Evolutionary conservation across 2,113 vertebrate genomes (phyloP).

Genomic region (Psophia crepitans): DNA sequence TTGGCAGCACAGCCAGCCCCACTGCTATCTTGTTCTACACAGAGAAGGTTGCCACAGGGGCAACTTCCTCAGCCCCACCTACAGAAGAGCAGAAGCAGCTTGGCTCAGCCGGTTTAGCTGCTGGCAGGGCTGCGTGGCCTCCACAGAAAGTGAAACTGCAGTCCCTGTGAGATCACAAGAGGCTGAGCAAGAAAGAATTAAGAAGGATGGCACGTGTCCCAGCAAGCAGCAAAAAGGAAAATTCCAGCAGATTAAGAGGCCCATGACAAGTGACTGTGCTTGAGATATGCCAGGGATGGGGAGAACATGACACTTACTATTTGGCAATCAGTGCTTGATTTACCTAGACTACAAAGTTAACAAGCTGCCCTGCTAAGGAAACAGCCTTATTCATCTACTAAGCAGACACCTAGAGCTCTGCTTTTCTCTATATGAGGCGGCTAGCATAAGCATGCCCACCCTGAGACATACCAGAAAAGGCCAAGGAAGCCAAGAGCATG

Average conservation of each 20-base stretch:
- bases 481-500: background rate
- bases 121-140: background rate
- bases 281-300: background rate
- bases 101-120: background rate
- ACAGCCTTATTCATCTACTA: background rate
- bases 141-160: constrained; percentile 10
- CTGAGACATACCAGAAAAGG: background rate
- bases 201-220: background rate
- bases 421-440: background rate
- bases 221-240: background rate
- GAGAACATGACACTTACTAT: background rate
- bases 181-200: background rate
- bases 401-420: background rate
- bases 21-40: background rate
- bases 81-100: background rate
- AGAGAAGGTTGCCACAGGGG: background rate
- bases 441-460: background rate
- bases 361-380: background rate
- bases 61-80: background rate
- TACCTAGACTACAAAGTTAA: background rate
- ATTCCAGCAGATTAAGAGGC: background rate
- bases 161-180: background rate
- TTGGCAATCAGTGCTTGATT: background rate
- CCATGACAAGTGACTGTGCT: background rate
- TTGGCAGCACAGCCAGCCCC: background rate